These are phyloP conservation scores for Marasmarcha lunaedactyla DNA, from an alignment of 2,888 invertebrate species.

Conservation along the genomic window DNA sequence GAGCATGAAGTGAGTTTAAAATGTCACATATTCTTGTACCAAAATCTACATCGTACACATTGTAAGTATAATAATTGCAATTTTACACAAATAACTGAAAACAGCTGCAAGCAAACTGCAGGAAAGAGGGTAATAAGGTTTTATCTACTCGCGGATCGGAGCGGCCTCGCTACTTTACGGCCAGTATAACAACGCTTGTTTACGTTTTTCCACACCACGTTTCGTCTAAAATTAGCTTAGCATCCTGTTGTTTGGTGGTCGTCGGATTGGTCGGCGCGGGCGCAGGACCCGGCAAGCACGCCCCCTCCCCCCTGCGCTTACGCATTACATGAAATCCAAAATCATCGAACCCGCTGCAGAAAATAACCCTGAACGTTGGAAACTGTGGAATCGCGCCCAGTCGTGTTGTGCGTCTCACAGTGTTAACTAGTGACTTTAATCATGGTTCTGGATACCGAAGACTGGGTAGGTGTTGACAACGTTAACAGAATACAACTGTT, in stretches of 20 bases:
- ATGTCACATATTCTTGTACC: too few species aligned
- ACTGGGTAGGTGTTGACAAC: conserved; percentile 52
- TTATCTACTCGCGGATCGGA: not conserved
- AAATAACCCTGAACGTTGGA: conserved; percentile 68
- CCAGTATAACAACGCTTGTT: conserved; percentile 42
- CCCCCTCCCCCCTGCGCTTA: conserved; percentile 27
- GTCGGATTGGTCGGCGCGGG: conserved; percentile 52
- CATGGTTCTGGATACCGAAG: conserved; percentile 66
- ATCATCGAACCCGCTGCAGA: conserved; percentile 50
- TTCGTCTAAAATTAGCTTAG: conserved; percentile 64
- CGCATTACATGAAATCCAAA: conserved; percentile 53
- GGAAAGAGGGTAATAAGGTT: not conserved
- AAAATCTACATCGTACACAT: too few species aligned
- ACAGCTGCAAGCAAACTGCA: not conserved
- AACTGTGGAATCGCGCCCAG: conserved; percentile 49
- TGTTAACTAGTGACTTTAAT: conserved; percentile 65
- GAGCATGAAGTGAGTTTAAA: too few species aligned
- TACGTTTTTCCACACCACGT: conserved; percentile 65
- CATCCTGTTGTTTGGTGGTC: conserved; percentile 66
- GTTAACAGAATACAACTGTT: not conserved
- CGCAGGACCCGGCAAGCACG: conserved; percentile 52
- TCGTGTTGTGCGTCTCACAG: conserved; percentile 70
- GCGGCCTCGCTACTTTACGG: not conserved
- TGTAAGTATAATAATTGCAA: too few species aligned
- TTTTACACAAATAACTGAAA: too few species aligned